Base-by-base conservation (phyloP, 2,113 vertebrate species). In the Odocoileus virginianus region DNA sequence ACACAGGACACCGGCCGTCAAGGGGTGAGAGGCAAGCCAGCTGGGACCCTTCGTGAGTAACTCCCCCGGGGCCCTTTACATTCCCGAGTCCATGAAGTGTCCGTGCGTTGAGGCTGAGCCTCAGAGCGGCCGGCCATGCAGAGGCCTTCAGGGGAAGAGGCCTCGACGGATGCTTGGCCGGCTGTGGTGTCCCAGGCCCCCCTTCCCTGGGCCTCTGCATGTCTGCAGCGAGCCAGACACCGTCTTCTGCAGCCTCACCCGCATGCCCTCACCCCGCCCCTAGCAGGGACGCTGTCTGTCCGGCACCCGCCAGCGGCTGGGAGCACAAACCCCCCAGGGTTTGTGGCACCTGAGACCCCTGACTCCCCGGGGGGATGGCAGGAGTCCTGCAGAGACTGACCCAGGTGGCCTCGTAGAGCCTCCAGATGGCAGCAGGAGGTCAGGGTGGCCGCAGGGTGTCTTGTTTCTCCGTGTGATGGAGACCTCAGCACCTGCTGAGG, bases 121-220 rank as follows among this genome's bases (percentile, higher is more conserved):
- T 10, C 30, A 87, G 83, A 85, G 14, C n/a, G 87, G 52, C 92
- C 78, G 23, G 12, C 45, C 27, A 40, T 52, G 50, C 33, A 27
- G 36, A 64, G 17, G 64, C 52, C 10, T 2, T 2, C 6, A 2
- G 9, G 36, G 28, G 40, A 54, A 87, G 85, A 23, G 30, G 54
- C 64, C 28, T 8, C 3, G 23, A 30, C 1, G 3, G 40, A n/a
- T 1, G 30, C 3, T 0, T 0, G 3, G 60, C 30, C 23, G 2
- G 1, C 19, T 21, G 8, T 36, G 23, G 47, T 33, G 30, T 27
- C 50, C 60, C 84, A 79, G 60, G 36, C 43, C 30, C 25, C 45
- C 47, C 36, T 64, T 87, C 13, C 64, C 40, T 89, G 14, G 2
- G 17, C 15, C 25, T n/a, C 21, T 76, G 45, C 40, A 82, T 61